A percentile compares a stretch with the other conserved stretches of the same genome.
These are phyloP conservation scores for Anoplophora glabripennis DNA, from an alignment of 1,140 invertebrate species.

Conservation along the genomic window DNA sequence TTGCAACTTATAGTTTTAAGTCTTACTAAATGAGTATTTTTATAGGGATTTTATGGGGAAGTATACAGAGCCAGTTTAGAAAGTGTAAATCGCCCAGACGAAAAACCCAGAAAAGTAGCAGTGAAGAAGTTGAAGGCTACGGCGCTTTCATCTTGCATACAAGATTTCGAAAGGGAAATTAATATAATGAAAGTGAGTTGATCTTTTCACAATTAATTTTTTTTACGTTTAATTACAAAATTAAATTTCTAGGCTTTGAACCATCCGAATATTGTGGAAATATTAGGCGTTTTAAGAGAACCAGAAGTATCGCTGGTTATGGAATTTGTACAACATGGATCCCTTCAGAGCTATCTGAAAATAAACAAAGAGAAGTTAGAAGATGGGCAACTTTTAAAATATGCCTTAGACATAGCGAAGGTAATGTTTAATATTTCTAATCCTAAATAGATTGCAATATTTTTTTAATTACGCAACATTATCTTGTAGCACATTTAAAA, in stretches of 20 bases:
- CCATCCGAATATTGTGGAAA: slow-evolving; percentile 85
- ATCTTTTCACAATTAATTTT: neutral
- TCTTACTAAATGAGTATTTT: slow-evolving; percentile 1
- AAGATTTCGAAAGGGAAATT: slow-evolving; percentile 71
- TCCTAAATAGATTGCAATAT: no score
- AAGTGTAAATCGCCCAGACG: slow-evolving; percentile 44
- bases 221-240: neutral
- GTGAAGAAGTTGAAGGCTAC: slow-evolving; percentile 67
- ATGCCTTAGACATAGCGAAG: slow-evolving; percentile 71
- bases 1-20: no score
- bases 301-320: slow-evolving; percentile 79
- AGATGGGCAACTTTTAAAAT: slow-evolving; percentile 66
- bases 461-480: no score
- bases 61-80: slow-evolving; percentile 65
- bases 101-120: slow-evolving; percentile 60
- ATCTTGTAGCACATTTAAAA: no score
- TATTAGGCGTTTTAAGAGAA: slow-evolving; percentile 75
- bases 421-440: slow-evolving; percentile 15
- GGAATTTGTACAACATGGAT: slow-evolving; percentile 82
- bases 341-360: slow-evolving; percentile 74
- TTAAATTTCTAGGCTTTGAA: slow-evolving; percentile 61
- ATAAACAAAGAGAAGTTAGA: slow-evolving; percentile 64
- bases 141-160: slow-evolving; percentile 48
- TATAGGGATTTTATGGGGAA: slow-evolving; percentile 69
- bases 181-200: slow-evolving; percentile 67